Evolutionary conservation across 2,113 vertebrate species (phyloP).

Genomic region (Oreamnos americanus): DNA sequence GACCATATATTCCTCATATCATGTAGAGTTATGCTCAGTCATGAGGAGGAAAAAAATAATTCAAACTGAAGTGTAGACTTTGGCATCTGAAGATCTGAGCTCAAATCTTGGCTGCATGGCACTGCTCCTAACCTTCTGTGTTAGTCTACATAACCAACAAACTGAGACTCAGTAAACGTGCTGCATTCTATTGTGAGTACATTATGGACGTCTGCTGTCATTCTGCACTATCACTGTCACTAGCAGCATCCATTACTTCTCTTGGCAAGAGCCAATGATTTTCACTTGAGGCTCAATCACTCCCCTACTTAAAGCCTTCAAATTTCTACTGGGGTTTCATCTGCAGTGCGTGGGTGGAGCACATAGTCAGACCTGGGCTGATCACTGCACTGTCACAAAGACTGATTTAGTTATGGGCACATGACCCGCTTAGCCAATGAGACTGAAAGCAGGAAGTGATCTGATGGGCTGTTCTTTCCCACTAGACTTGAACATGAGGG

Average conservation of each 20-base stretch:
- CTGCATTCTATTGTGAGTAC: accelerated
- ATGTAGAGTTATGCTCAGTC: not conserved
- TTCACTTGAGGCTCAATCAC: not conserved
- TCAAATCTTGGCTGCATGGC: not conserved
- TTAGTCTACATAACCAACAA: not conserved
- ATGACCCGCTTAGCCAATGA: not conserved
- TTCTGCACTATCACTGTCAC: not conserved
- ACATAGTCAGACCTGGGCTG: not conserved
- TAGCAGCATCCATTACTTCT: not conserved
- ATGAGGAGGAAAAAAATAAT: not conserved
- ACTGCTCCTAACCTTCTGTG: not conserved
- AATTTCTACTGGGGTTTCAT: not conserved
- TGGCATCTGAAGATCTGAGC: not conserved
- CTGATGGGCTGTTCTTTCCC: not conserved
- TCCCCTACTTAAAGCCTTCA: not conserved
- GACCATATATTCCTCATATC: not conserved
- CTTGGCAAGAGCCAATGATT: not conserved
- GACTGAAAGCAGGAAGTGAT: not conserved
- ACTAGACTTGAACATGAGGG: not conserved
- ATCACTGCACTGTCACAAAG: not conserved
- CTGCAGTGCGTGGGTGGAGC: not conserved
- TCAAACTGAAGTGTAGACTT: not conserved
- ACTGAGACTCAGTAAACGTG: not conserved
- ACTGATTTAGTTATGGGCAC: not conserved
- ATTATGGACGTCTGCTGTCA: not conserved